Evolutionary conservation across 2,888 invertebrate genomes (phyloP).

Genomic region (Dryadula phaetusa): DNA sequence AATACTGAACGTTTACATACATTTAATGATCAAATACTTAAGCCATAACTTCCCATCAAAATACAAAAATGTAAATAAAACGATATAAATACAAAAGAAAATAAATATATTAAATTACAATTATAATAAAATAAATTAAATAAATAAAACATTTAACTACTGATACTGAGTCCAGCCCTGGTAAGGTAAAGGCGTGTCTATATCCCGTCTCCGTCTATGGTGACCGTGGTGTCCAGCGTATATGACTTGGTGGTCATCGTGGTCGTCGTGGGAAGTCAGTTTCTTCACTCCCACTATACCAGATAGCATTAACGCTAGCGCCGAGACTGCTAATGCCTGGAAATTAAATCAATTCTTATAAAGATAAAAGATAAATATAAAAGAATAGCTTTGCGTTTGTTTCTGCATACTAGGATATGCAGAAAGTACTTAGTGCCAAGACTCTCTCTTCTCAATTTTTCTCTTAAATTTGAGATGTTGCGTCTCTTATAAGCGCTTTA

Average conservation of each 20-base stretch:
- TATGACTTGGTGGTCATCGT: slow-evolving; percentile 85
- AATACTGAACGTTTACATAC: no score
- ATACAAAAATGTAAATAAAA: slow-evolving; percentile 8
- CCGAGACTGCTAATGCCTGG: slow-evolving; percentile 87
- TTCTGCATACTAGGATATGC: no score
- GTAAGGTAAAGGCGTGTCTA: slow-evolving; percentile 76
- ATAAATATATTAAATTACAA: slow-evolving; percentile 42
- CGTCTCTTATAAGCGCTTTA: no score
- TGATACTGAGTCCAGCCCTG: slow-evolving; percentile 75
- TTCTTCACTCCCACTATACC: slow-evolving; percentile 89
- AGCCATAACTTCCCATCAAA: no score
- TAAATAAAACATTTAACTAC: slow-evolving; percentile 32
- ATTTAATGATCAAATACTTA: no score
- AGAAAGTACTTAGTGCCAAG: no score
- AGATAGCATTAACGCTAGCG: slow-evolving; percentile 89
- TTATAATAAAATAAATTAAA: slow-evolving; percentile 40
- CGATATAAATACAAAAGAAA: slow-evolving; percentile 2
- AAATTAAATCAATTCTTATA: not conserved
- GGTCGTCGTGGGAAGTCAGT: slow-evolving; percentile 84
- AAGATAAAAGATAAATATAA: no score
- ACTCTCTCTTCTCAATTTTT: no score
- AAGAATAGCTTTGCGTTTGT: no score
- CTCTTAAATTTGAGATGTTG: no score
- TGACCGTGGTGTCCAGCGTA: slow-evolving; percentile 86
- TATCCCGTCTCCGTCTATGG: slow-evolving; percentile 79